Evolutionary conservation across 2,888 invertebrate genomes (phyloP).

Genomic region (Stenodera caucasica): DNA sequence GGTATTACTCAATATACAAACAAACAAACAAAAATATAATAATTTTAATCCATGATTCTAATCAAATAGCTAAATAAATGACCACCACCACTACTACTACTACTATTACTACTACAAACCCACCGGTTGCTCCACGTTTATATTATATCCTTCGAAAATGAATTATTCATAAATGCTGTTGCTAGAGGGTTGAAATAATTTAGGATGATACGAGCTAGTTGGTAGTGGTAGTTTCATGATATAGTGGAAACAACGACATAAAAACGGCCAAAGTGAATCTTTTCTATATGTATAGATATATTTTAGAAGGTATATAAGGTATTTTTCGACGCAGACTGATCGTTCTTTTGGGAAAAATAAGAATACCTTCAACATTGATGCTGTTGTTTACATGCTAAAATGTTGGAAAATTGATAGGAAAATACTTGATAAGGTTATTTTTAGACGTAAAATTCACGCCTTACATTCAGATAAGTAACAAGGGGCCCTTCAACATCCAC

Average conservation of each 20-base stretch:
- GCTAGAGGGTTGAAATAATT: slow-evolving; percentile 1
- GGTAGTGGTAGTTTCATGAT: background rate
- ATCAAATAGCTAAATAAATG: background rate
- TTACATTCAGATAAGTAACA: background rate
- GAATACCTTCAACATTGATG: slow-evolving; percentile 11
- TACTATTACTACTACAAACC: too few species aligned
- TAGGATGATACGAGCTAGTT: background rate
- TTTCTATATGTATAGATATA: background rate
- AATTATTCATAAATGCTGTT: slow-evolving; percentile 6
- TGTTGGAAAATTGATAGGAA: slow-evolving; percentile 29
- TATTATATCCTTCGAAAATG: background rate
- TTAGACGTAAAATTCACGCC: slow-evolving; percentile 6
- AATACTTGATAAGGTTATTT: slow-evolving; percentile 30
- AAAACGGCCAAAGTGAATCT: background rate
- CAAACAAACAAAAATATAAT: background rate
- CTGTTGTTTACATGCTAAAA: slow-evolving; percentile 31
- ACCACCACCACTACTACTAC: background rate
- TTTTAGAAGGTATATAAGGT: background rate
- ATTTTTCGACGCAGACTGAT: background rate
- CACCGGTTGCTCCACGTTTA: background rate
- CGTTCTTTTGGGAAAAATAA: slow-evolving; percentile 3
- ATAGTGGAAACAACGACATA: background rate
- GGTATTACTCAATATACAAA: too few species aligned
- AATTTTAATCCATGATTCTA: background rate
- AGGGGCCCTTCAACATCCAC: background rate